Conservation (phyloP, 2,797 vertebrate genomes). For the Spinus olivaceus region DNA sequence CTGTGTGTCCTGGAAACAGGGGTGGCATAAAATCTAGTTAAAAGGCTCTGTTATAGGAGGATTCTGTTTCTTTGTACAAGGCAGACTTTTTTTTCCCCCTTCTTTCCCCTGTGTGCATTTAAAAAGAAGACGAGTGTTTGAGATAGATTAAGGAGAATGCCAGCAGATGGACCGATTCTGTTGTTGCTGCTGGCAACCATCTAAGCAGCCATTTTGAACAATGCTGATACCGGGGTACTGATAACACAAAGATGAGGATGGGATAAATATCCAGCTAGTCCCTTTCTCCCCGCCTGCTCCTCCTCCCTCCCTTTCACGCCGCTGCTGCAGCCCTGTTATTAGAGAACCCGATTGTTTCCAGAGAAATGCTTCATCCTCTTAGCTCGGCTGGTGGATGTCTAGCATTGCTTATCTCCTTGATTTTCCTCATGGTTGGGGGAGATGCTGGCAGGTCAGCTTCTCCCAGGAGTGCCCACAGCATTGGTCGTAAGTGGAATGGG, state of each 20-base stretch:
- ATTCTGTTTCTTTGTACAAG: conserved; percentile 61
- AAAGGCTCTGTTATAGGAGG: conserved; percentile 63
- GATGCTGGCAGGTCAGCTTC: neutral
- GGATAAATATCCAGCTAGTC: conserved; percentile 65
- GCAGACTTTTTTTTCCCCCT: neutral
- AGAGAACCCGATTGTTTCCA: conserved; percentile 46
- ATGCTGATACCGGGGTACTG: conserved; percentile 58
- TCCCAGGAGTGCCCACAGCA: neutral
- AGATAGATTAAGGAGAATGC: conserved; percentile 72
- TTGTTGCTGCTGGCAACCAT: conserved; percentile 64
- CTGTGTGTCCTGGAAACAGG: conserved; percentile 60
- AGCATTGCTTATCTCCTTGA: neutral
- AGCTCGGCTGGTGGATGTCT: neutral
- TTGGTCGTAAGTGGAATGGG: neutral
- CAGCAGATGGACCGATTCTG: conserved; percentile 70
- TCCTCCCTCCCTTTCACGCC: conserved; percentile 28
- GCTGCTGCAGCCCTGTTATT: conserved; percentile 39
- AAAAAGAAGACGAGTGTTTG: conserved; percentile 67
- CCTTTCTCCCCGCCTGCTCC: conserved; percentile 55
- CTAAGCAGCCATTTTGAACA: conserved; percentile 67
- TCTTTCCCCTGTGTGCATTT: conserved; percentile 52
- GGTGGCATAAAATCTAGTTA: conserved; percentile 63
- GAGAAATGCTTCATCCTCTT: conserved; percentile 34
- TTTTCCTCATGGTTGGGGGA: neutral
- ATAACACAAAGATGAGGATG: conserved; percentile 64